Evolutionary conservation across 2,888 invertebrate species (phyloP).

Genomic region (Drosophila tanythrix): DNA sequence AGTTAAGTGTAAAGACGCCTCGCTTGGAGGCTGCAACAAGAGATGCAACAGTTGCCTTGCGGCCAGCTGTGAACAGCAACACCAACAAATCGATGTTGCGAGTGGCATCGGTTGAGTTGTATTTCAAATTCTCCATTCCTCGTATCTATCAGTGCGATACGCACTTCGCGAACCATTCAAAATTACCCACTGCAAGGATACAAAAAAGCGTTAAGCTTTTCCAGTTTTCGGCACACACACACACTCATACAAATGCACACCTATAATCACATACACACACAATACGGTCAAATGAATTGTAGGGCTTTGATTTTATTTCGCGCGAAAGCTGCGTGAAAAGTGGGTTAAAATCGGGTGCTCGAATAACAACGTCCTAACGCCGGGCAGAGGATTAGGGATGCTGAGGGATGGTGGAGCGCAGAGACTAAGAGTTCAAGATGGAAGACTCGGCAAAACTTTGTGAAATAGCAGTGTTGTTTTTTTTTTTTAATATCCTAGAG

Average conservation of each 20-base stretch:
- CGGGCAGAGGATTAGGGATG: not conserved
- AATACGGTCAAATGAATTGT: conserved; percentile 31
- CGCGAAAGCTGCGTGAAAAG: conserved; percentile 27
- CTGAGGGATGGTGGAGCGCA: not conserved
- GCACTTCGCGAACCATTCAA: not conserved
- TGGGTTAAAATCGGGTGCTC: conserved; percentile 20
- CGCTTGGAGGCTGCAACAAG: not conserved
- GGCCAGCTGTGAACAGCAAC: not conserved
- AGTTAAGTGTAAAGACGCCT: not conserved
- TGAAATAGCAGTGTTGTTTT: too few relatives aligned
- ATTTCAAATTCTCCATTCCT: not conserved
- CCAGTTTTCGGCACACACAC: not conserved
- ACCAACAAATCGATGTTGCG: not conserved
- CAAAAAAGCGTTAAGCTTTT: not conserved
- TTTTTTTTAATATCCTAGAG: not conserved
- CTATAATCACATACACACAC: not conserved
- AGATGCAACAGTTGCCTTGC: not conserved
- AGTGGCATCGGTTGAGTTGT: not conserved
- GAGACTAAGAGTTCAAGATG: not conserved
- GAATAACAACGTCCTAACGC: conserved; percentile 1
- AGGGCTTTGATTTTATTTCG: conserved; percentile 41
- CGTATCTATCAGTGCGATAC: not conserved
- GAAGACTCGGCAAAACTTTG: not conserved
- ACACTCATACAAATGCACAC: not conserved
- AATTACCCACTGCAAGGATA: not conserved